Base-by-base conservation (phyloP, 2,888 invertebrate genomes). In the Chrysolina americana region DNA sequence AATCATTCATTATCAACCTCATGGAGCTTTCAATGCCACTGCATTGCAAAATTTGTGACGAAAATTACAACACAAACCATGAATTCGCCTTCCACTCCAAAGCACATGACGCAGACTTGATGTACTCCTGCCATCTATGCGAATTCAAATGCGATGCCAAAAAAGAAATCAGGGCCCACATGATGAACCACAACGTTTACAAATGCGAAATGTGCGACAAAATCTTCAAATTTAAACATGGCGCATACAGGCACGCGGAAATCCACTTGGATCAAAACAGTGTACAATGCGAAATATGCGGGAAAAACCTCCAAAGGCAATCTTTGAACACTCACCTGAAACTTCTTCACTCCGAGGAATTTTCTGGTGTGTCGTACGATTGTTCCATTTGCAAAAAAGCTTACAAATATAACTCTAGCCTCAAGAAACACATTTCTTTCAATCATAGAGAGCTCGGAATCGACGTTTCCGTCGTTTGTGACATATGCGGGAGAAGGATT, bases 41-140 rank as follows among this genome's bases (percentile, higher is more conserved):
- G 59, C 88, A 89, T 62, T 91, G 91, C 76, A 89, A 90, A 72
- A 74, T 89, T 68, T 91, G 91, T 59, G 89, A 89, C 2, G 89
- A 90, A 75, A 85, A 89, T 11, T 91, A 90, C 76, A 89, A 89
- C 17, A 81, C 80, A 17, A 81, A 85, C 65, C 76, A 86, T 28
- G 86, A 83, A 5, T 86, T 84, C 65, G 86, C 85, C 0, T 73
- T 85, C 17, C 87, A 87, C 73, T 85, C 85, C 23, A 80, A 82
- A 15, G 73, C 71, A 17, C 87, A 87, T 70, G 83, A 81, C 63
- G 76, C 79, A 21, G 85, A 86, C 65, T 74, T 80, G 17, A 81
- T 82, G 70, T 85, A 84, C 53, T 81, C 79, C 68, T 87, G 87
- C 65, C 85, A 86, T 75, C 79, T 85, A 71, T 87, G 87, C 73